Base-by-base conservation (phyloP, 2,113 vertebrate species). In the Nematolebias whitei region DNA sequence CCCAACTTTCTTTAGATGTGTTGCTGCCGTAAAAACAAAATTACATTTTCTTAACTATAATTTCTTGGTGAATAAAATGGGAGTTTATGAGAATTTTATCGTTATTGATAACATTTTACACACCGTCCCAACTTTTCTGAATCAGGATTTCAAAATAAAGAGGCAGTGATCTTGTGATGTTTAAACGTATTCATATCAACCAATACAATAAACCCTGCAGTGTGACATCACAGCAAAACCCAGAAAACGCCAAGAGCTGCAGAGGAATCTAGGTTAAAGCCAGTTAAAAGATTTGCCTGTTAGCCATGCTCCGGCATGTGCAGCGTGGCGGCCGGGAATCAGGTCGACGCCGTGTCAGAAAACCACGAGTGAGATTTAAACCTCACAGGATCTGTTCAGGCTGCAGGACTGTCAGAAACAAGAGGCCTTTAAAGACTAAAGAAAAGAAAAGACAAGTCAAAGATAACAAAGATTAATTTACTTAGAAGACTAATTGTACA, bases 201-300 rank as follows among this genome's bases (percentile, higher is more conserved):
- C 29, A 3, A 23, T 63, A 18, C 69, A 82, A 78, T 18, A 57
- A 49, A 39, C 29, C 15, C n/a, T n/a, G n/a, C 23, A 38, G 16
- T 45, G 45, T 12, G 56, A 51, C 59, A 60, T 2, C 29, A 48
- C 52, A 54, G 44, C 12, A 12, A 59, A 65, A 72, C 23, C 56
- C 50, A 58, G 60, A 59, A 45, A 75, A 53, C 18, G n/a, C 48
- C 60, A 32, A 10, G 63, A 76, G 66, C 74, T 83, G 79, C 63
- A 62, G 55, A 68, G 79, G 77, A 90, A 90, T 87, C 61, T 88
- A 76, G 87, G 89, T 88, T 81, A 86, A 76, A 82, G 76, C 71
- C 84, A 68, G 68, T 88, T 87, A 85, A 83, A 72, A 88, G 71
- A 84, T 78, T 76, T 82, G 71, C 70, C 35, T 78, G 67, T 68